phyloP scores from a whole-genome alignment of 2,888 invertebrate species.

The Arctia plantaginis region DNA sequence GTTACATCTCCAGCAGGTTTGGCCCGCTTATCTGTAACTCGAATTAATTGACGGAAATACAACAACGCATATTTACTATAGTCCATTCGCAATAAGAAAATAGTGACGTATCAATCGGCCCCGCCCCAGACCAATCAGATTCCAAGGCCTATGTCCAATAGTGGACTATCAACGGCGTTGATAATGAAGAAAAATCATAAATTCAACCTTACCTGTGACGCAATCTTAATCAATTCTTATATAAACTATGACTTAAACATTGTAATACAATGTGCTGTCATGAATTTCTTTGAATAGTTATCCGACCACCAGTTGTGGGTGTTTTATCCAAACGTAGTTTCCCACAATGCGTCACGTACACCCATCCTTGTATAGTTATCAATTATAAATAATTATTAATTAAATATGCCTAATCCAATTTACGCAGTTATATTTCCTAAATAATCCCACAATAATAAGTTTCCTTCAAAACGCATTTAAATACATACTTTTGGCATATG shows the following conservation, averaged over 20 bases:
- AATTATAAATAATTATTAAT: neutral
- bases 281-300: slow-evolving; percentile 4
- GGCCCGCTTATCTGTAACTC: no score
- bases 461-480: neutral
- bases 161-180: no score
- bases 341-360: slow-evolving; percentile 7
- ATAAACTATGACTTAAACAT: neutral
- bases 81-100: no score
- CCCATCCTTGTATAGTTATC: neutral
- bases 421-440: neutral
- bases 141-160: no score
- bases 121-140: no score
- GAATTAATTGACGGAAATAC: no score
- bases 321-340: slow-evolving; percentile 12
- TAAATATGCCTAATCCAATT: neutral
- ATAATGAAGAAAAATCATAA: no score
- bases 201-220: neutral
- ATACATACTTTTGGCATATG: neutral
- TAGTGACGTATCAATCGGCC: no score
- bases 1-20: no score
- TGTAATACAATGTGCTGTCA: neutral
- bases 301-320: neutral
- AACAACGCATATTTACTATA: no score
- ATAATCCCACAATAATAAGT: neutral
- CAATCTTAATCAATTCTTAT: neutral